phyloP scores from a whole-genome alignment of 1,140 invertebrate species.

The Chrysomallon squamiferum region DNA sequence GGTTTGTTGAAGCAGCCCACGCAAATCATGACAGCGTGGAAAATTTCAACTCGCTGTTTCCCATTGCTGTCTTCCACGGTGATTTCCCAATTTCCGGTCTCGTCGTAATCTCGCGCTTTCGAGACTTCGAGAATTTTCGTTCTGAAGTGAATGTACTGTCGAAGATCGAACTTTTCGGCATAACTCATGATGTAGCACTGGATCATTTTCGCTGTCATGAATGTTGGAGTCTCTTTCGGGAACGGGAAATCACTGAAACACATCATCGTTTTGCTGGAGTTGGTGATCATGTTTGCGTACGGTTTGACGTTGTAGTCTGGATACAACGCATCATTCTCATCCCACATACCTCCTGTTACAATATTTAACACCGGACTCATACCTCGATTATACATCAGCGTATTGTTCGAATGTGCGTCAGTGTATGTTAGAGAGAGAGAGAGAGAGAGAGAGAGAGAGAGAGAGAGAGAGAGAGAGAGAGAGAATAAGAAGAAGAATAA shows the following conservation, averaged over 20 bases:
- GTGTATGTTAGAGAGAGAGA: neutral
- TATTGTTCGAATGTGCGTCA: neutral
- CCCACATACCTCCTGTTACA: neutral
- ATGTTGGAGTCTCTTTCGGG: neutral
- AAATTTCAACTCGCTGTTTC: neutral
- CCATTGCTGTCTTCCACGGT: neutral
- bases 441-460: neutral
- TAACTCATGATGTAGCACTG: neutral
- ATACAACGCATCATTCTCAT: neutral
- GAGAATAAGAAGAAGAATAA: too few relatives aligned
- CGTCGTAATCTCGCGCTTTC: neutral
- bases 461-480: too few relatives aligned
- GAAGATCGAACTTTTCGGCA: neutral
- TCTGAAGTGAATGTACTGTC: slow-evolving; percentile 2
- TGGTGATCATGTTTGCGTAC: neutral
- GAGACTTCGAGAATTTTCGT: neutral
- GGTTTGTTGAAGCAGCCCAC: slow-evolving; percentile 57
- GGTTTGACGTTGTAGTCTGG: neutral
- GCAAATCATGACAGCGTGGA: slow-evolving; percentile 37
- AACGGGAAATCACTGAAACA: slow-evolving; percentile 1
- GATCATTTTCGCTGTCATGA: neutral
- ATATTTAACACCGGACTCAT: too few relatives aligned
- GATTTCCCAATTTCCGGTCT: neutral
- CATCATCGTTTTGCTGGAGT: neutral
- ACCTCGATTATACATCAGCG: neutral